Conservation (phyloP, 1,140 invertebrate genomes). For the Euwallacea similis region DNA sequence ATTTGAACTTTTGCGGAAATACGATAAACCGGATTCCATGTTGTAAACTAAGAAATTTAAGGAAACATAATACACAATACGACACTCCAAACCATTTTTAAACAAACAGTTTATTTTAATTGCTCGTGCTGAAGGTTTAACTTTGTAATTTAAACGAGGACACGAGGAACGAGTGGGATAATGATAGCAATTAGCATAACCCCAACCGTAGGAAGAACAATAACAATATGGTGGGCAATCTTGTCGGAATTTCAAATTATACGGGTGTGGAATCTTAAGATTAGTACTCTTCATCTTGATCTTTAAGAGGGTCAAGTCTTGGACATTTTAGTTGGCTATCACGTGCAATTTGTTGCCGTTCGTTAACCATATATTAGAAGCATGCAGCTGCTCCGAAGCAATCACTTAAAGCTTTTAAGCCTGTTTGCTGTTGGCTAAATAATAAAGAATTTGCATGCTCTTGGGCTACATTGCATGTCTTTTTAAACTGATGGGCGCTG, state of each 20-base stretch:
- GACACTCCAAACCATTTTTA: too few relatives aligned
- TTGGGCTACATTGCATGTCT: too few relatives aligned
- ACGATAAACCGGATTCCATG: too few relatives aligned
- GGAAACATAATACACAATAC: too few relatives aligned
- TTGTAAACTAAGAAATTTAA: too few relatives aligned
- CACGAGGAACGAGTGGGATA: conserved; percentile 14
- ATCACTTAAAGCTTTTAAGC: background rate
- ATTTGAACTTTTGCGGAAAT: too few relatives aligned
- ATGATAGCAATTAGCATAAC: conserved; percentile 19
- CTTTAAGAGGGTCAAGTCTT: conserved; percentile 5
- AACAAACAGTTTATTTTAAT: conserved; percentile 4
- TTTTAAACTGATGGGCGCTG: too few relatives aligned
- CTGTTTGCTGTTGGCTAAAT: background rate
- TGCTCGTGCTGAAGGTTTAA: conserved; percentile 4
- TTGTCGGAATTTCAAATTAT: conserved; percentile 3
- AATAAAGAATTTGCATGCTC: conserved; percentile 3
- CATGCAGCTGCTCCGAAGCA: background rate
- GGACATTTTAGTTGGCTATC: background rate
- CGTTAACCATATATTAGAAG: too few relatives aligned
- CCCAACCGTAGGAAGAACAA: conserved; percentile 5
- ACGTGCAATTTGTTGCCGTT: background rate
- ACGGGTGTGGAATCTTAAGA: conserved; percentile 7
- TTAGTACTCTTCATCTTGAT: background rate
- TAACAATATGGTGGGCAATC: conserved; percentile 9
- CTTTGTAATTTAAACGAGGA: conserved; percentile 12